Conservation (phyloP, 1,140 invertebrate genomes). For the Phortica variegata region DNA sequence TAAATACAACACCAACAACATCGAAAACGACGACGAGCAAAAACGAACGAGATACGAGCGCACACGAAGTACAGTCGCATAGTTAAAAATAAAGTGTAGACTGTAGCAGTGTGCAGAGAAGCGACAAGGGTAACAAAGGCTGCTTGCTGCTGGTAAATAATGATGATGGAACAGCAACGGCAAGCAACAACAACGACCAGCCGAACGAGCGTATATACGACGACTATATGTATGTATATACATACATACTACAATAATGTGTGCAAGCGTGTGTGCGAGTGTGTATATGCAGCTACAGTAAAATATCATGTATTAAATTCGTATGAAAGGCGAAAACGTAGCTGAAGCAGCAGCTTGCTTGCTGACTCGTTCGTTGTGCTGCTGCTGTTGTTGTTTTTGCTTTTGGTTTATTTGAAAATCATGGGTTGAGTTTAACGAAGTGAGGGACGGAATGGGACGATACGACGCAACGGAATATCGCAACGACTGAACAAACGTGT, state of each 20-base stretch:
- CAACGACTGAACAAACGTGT: conserved; percentile 31
- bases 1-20: conserved; percentile 28
- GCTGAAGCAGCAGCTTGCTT: conserved; percentile 20
- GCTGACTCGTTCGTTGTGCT: not conserved
- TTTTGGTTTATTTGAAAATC: too few species aligned
- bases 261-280: conserved; percentile 2
- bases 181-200: conserved; percentile 1
- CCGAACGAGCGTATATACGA: conserved; percentile 8
- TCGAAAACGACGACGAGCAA: conserved; percentile 22
- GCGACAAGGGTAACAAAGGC: conserved; percentile 44
- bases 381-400: conserved; percentile 27
- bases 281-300: conserved; percentile 26
- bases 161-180: conserved; percentile 45
- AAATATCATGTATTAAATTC: conserved; percentile 40
- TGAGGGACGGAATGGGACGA: too few species aligned
- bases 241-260: too few species aligned
- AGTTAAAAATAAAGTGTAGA: conserved; percentile 53
- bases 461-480: too few species aligned
- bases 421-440: too few species aligned
- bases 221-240: conserved; percentile 9
- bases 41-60: conserved; percentile 28
- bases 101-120: conserved; percentile 5
- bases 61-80: conserved; percentile 51
- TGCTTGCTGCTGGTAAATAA: conserved; percentile 47
- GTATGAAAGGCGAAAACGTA: conserved; percentile 3